These are phyloP conservation scores for Clytia hemisphaerica DNA, from an alignment of 30 jellyfish, hydroid and myxozoan species.

Conservation along the genomic window DNA sequence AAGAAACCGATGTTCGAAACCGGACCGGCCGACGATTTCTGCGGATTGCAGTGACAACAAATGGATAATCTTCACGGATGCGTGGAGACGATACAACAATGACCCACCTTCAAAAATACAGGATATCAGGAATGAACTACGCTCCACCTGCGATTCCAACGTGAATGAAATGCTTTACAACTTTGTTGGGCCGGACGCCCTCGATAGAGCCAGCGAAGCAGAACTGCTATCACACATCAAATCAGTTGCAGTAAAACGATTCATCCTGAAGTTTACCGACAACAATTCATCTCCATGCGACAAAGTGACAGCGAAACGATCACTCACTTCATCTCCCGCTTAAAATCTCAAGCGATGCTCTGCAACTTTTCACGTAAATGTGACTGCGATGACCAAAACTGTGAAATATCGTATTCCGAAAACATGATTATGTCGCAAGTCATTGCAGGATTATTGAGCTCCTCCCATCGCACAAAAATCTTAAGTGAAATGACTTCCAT, in stretches of 20 bases:
- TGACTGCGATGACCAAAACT: not conserved
- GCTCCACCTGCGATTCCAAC: conserved; percentile 4
- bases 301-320: conserved; percentile 1
- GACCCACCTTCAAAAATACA: not conserved
- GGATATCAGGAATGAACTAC: conserved; percentile 1
- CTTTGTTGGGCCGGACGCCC: conserved; percentile 6
- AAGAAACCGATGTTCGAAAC: not conserved
- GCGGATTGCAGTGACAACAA: conserved; percentile 12
- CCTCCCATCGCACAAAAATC: not conserved
- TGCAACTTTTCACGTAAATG: not conserved
- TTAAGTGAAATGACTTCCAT: not conserved
- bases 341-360: no score
- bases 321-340: not conserved
- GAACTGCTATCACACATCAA: conserved; percentile 16
- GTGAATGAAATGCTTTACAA: conserved; percentile 1
- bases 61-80: not conserved
- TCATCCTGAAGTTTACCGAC: conserved; percentile 9
- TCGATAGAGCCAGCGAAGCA: not conserved
- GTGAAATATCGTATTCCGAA: not conserved
- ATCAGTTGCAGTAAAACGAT: conserved; percentile 1
- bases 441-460: conserved; percentile 4
- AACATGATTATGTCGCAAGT: not conserved
- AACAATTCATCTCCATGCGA: not conserved
- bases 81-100: not conserved
- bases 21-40: conserved; percentile 6